A percentile compares a stretch with the other conserved stretches of the same genome.
phyloP scores from a whole-genome alignment of 2,888 invertebrate genomes.

The Lucinisca nassula region DNA sequence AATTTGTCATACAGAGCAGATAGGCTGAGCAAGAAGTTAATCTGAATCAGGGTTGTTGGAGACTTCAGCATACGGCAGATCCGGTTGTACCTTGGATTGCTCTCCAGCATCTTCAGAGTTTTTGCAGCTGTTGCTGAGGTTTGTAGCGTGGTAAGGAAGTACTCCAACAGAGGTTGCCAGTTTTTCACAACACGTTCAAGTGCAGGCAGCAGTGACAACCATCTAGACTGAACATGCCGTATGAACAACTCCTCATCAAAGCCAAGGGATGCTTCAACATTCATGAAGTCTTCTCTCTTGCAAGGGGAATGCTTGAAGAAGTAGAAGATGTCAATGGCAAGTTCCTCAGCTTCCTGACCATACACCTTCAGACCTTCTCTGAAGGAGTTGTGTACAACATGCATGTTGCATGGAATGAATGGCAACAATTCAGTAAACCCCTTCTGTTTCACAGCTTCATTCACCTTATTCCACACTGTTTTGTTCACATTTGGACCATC shows the following conservation, averaged over 20 bases:
- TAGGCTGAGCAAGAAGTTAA: constrained; percentile 53
- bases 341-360: constrained; percentile 29
- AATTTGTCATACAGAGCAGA: constrained; percentile 45
- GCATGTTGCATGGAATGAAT: too few species aligned
- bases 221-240: constrained; percentile 60
- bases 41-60: constrained; percentile 44
- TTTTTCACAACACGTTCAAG: constrained; percentile 55
- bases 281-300: constrained; percentile 63
- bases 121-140: constrained; percentile 32
- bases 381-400: too few species aligned
- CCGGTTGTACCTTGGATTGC: constrained; percentile 45
- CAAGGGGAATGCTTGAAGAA: constrained; percentile 62
- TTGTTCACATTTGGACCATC: too few species aligned
- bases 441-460: too few species aligned
- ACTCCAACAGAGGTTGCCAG: constrained; percentile 38
- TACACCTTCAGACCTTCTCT: not conserved
- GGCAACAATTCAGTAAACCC: too few species aligned
- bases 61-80: constrained; percentile 57
- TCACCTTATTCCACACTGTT: too few species aligned
- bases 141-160: constrained; percentile 46
- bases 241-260: constrained; percentile 62
- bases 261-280: constrained; percentile 33
- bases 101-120: constrained; percentile 45
- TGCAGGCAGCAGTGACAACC: constrained; percentile 63
- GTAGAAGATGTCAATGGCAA: constrained; percentile 61